A percentile compares a stretch with the other conserved stretches of the same genome.
phyloP scores from a whole-genome alignment of 2,888 invertebrate genomes.

The Ophioninae sp. region DNA sequence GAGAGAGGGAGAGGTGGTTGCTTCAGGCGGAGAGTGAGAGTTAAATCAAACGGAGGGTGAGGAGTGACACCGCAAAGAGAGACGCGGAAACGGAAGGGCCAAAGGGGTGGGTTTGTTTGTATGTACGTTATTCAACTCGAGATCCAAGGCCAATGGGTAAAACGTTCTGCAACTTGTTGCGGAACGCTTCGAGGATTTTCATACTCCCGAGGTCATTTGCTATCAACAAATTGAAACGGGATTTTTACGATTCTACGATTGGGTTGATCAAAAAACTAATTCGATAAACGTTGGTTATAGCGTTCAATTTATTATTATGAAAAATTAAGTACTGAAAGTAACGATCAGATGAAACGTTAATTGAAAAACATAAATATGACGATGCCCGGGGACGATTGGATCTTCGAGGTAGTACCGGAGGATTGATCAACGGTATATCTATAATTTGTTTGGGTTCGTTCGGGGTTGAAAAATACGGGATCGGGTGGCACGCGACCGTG shows the following conservation, averaged over 20 bases:
- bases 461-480: slow-evolving; percentile 57
- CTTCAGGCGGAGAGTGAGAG: slow-evolving; percentile 46
- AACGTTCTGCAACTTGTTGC: slow-evolving; percentile 78
- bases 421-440: too few relatives aligned
- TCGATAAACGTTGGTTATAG: too few relatives aligned
- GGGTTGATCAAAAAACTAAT: background rate
- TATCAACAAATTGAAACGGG: too few relatives aligned
- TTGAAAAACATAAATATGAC: slow-evolving; percentile 11
- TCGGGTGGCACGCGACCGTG: slow-evolving; percentile 43
- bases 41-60: slow-evolving; percentile 62
- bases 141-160: slow-evolving; percentile 61
- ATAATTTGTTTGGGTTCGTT: too few relatives aligned
- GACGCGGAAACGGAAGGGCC: slow-evolving; percentile 66
- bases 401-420: too few relatives aligned
- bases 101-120: slow-evolving; percentile 61
- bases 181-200: slow-evolving; percentile 73
- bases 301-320: too few relatives aligned
- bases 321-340: too few relatives aligned
- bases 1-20: slow-evolving; percentile 24
- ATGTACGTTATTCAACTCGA: slow-evolving; percentile 67
- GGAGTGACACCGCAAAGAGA: slow-evolving; percentile 55
- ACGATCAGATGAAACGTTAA: too few relatives aligned
- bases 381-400: too few relatives aligned
- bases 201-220: background rate
- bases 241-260: slow-evolving; percentile 34